Percentiles rank a stretch among this genome's conserved stretches.
These are phyloP conservation scores for Charadrius vociferus DNA, from an alignment of 2,113 vertebrate species.

Conservation along the genomic window DNA sequence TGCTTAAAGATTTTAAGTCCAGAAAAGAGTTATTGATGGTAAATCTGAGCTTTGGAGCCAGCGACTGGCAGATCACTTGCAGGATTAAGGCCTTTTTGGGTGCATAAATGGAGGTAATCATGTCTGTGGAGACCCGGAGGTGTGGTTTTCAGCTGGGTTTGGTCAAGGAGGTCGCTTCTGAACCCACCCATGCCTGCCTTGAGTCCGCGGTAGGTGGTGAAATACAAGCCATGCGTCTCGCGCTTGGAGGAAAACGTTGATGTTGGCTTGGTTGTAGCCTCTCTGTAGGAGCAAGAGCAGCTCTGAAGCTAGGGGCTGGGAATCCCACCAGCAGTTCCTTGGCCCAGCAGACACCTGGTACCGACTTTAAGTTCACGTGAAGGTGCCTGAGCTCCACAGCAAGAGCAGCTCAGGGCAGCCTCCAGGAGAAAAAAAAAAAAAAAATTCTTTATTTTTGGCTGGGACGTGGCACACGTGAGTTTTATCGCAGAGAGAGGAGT, in stretches of 20 bases:
- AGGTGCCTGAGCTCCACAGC: background rate
- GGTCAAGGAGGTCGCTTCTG: background rate
- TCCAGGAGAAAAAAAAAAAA: background rate
- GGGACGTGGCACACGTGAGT: accelerated
- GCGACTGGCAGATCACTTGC: background rate
- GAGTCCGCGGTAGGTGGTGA: accelerated
- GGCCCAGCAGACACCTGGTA: background rate
- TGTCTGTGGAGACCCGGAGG: background rate
- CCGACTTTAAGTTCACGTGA: background rate
- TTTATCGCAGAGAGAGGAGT: background rate
- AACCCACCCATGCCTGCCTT: accelerated
- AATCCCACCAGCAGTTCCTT: background rate
- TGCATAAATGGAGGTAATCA: background rate
- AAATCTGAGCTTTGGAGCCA: background rate
- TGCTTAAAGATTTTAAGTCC: background rate
- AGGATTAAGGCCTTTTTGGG: background rate
- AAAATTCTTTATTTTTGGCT: background rate
- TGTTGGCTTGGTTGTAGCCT: background rate
- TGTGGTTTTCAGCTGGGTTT: background rate
- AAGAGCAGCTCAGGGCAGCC: background rate
- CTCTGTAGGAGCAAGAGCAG: background rate
- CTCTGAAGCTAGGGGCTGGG: background rate
- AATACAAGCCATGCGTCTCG: background rate
- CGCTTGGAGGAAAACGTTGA: background rate
- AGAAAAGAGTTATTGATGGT: background rate